Evolutionary conservation across 2,797 vertebrate species (phyloP), one percentile per base, ranked within the genome.

Genomic region (Sebastes iracundus): DNA sequence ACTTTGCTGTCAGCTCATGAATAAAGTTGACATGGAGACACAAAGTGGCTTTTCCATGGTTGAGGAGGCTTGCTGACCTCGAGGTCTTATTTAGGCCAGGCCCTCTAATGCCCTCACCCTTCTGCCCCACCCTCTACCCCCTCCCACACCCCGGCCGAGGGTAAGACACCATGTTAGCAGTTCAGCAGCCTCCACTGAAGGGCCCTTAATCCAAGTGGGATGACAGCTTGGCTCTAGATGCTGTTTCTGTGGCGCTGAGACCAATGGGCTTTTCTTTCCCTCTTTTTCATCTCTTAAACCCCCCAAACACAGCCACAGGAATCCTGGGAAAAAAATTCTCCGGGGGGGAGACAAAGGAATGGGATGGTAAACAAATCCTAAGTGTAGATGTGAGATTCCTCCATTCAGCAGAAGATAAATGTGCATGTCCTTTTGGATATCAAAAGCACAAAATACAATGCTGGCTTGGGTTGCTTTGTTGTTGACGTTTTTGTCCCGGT

Each of bases 201-300:
- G 92, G 88, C 77, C 87, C 92, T 95, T 95, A 96, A 95, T 96
- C 94, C 94, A 91, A 89, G 82, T 82, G 87, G 90, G 86, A 94
- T 93, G 95, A 93, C 93, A 94, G 94, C 91, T 95, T 94, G 94
- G 92, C 93, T 92, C 91, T 91, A 11, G 87, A 87, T 88, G 85
- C 85, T 75, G 88, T 93, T 93, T 92, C 94, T 93, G 88, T 81
- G 85, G 91, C 53, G 81, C 92, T 94, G 93, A 94, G 89, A 95
- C 94, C 93, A 96, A 94, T 95, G 90, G 86, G 90, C 90, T 94
- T 94, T 95, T 95, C 91, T 92, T 92, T 88, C 75, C 77, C 88
- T 80, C 87, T 91, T 93, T 94, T 92, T 89, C 80, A 90, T 90
- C 91, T 88, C 70, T 82, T 82, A 92, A 92, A 88, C 82, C 85